These are phyloP conservation scores for Trachelus troglodyta DNA, from an alignment of 2,888 invertebrate species.

Conservation along the genomic window DNA sequence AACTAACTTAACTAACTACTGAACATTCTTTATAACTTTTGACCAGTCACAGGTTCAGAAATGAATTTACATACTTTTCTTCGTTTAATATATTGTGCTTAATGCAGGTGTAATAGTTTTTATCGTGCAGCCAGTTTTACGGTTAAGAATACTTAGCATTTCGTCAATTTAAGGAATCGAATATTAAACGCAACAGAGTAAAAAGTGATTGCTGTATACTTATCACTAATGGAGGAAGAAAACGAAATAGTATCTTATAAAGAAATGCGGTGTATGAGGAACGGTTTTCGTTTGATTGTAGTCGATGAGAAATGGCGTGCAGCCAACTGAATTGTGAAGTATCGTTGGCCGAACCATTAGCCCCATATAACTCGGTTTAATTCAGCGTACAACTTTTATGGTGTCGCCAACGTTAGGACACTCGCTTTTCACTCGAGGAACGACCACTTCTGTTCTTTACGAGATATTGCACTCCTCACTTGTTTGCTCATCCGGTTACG, in stretches of 20 bases:
- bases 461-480: neutral
- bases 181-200: neutral
- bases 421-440: neutral
- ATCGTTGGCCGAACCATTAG: slow-evolving; percentile 42
- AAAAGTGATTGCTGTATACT: neutral
- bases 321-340: slow-evolving; percentile 34
- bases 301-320: slow-evolving; percentile 24
- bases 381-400: slow-evolving; percentile 41
- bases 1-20: neutral
- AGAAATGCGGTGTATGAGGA: neutral
- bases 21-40: neutral
- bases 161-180: neutral
- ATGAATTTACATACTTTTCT: neutral
- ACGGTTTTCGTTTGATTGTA: neutral
- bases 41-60: neutral
- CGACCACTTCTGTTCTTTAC: neutral
- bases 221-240: neutral
- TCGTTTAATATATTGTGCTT: too few species aligned
- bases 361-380: slow-evolving; percentile 33
- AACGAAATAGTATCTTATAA: neutral
- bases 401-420: slow-evolving; percentile 2
- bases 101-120: neutral
- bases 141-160: neutral
- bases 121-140: neutral
- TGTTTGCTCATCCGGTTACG: neutral